Percentiles rank a stretch among this genome's conserved stretches.
phyloP scores from a whole-genome alignment of 2,888 invertebrate genomes.

The Meliscaeva auricollis region DNA sequence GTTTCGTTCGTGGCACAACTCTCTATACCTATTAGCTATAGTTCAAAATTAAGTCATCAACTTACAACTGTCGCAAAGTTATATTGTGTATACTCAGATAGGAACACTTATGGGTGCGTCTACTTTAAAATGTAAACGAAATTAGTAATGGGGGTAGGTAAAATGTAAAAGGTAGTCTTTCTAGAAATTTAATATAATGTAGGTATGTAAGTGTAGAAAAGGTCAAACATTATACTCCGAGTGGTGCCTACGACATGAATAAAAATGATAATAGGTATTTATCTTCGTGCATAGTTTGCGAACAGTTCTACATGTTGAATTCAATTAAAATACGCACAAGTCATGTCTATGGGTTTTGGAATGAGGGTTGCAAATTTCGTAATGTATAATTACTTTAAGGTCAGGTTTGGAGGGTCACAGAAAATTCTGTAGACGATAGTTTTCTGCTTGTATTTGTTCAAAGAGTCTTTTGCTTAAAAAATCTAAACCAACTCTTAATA shows the following conservation, averaged over 20 bases:
- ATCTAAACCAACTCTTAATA: too few species aligned
- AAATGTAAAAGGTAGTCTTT: background rate
- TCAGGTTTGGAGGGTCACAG: background rate
- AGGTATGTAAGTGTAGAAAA: too few species aligned
- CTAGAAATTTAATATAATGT: too few species aligned
- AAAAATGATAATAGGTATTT: conserved; percentile 25
- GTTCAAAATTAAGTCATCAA: conserved; percentile 35
- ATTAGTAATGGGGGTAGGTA: conserved; percentile 40
- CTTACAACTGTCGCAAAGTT: conserved; percentile 57
- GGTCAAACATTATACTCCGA: conserved; percentile 39
- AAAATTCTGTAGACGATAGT: too few species aligned
- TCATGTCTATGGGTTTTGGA: background rate
- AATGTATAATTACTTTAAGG: background rate
- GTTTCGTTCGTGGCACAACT: conserved; percentile 20
- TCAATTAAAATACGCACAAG: background rate
- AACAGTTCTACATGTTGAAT: background rate
- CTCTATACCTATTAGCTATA: conserved; percentile 1
- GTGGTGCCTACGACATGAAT: conserved; percentile 5
- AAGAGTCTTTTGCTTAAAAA: too few species aligned
- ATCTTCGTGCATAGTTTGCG: conserved; percentile 26
- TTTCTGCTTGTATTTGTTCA: too few species aligned
- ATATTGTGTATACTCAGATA: too few species aligned
- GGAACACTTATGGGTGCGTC: conserved; percentile 8
- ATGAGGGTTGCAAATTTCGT: background rate
- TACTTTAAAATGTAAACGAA: background rate